Evolutionary conservation across 1,140 invertebrate genomes (phyloP), one percentile per base, ranked within the genome.

Genomic region (Meloidogyne hapla): DNA sequence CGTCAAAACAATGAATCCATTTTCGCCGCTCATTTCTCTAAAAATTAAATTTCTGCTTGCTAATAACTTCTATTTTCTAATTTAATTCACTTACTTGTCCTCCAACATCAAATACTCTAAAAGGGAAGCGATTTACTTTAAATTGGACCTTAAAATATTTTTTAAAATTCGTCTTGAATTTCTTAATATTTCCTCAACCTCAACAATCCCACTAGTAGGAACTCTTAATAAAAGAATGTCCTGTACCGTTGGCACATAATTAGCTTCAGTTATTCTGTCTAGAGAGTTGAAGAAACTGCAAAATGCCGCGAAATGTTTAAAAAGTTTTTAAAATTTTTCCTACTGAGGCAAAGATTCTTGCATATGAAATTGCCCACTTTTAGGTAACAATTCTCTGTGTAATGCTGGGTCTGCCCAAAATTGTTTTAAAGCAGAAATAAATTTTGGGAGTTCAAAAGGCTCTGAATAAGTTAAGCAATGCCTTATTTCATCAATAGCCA

Each of bases 141-240:
- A 38, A 69, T 10, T 25, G 28, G 68, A 69, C 68, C 38, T 42
- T 23, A 4, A 21, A 21, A 12, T 10, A 33, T 33, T 21, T 21
- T 28, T 69, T 23, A 9, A 6, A 69, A 48, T 21, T 26, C 2
- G n/a, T n/a, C n/a, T 18, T 8, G 66, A 68, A 18, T 8, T 1
- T 6, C 1, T n/a, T 21, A 9, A 0, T 33, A 1, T 68, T 28
- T n/a, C n/a, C n/a, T n/a, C n/a, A n/a, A 69, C 95, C 89, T 96
- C 94, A 88, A 96, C 94, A 88, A 97, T 97, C 78, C 85, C 90
- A 83, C 94, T 97, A 42, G 95, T 97, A 80, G 94, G 94, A 83
- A 95, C 94, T 91, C 95, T 92, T 88, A 95, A 94, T 88, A 94
- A 92, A 82, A 97, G 91, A 90, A 97, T 96, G 90, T 97, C 95